Evolutionary conservation across 53 echinoderm and acorn worm genomes (phyloP).

Genomic region (Actinopyga echinites): DNA sequence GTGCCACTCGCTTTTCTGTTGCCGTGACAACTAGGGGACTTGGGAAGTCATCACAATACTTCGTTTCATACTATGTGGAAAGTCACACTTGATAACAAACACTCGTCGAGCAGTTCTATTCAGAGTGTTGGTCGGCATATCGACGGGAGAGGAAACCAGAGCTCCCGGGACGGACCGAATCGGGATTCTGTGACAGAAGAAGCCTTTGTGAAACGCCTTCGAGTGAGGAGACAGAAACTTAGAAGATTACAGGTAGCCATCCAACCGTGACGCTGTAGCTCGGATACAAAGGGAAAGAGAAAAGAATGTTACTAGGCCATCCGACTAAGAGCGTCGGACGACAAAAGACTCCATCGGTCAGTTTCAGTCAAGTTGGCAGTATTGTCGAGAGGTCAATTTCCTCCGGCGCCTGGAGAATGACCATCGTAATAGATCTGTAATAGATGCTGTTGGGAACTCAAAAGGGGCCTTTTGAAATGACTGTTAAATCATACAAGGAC

Average conservation of each 20-base stretch:
- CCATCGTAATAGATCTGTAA: no score
- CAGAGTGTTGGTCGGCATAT: not conserved
- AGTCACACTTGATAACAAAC: conserved; percentile 16
- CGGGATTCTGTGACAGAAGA: conserved; percentile 1
- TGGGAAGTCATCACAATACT: not conserved
- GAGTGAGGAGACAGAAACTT: not conserved
- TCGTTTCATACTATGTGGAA: not conserved
- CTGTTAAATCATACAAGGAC: no score
- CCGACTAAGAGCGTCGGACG: not conserved
- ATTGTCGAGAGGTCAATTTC: not conserved
- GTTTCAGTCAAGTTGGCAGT: no score
- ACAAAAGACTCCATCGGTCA: conserved; percentile 26
- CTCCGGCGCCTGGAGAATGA: no score
- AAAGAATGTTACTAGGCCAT: not conserved
- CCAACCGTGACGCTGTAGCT: not conserved
- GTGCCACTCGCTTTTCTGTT: no score
- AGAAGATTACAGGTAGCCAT: not conserved
- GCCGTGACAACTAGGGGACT: not conserved
- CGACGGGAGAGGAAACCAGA: conserved; percentile 28
- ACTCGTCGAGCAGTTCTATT: not conserved
- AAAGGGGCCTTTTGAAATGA: no score
- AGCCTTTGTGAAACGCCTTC: conserved; percentile 3
- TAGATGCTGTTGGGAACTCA: no score
- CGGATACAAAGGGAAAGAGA: not conserved
- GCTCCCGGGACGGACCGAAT: conserved; percentile 19